Evolutionary conservation across 2,113 vertebrate species (phyloP).

Genomic region (Hystrix cristata): DNA sequence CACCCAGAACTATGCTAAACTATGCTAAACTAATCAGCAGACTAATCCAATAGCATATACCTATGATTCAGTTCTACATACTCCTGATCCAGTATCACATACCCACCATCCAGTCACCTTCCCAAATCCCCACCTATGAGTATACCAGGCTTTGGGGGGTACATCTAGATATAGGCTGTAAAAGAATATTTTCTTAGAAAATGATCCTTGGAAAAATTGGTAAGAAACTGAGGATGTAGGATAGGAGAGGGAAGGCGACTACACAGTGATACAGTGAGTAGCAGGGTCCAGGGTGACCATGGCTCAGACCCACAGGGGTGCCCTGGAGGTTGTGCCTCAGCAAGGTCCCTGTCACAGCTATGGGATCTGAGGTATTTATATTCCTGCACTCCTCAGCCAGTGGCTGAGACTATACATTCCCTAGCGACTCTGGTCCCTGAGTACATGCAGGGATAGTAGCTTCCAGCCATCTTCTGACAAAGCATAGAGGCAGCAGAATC

Average conservation of each 20-base stretch:
- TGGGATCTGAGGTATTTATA: neutral
- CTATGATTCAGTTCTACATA: neutral
- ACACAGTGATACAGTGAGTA: neutral
- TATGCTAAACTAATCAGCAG: neutral
- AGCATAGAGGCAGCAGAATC: neutral
- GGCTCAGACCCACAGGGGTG: neutral
- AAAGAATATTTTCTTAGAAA: neutral
- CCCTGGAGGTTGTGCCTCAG: neutral
- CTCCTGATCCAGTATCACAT: neutral
- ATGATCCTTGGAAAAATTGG: neutral
- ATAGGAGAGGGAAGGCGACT: neutral
- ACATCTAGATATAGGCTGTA: neutral
- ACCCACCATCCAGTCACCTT: neutral
- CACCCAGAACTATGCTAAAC: neutral
- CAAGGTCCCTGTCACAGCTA: accelerated
- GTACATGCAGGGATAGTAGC: accelerated
- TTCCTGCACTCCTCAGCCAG: neutral
- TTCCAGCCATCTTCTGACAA: neutral
- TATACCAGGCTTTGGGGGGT: neutral
- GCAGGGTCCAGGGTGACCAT: neutral
- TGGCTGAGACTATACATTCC: neutral
- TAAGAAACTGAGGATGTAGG: neutral
- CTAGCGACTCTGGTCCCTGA: neutral
- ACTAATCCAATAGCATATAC: neutral
- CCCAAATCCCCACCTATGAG: neutral